phyloP scores from a whole-genome alignment of 2,113 vertebrate genomes.

The Campylomormyrus numenius region DNA sequence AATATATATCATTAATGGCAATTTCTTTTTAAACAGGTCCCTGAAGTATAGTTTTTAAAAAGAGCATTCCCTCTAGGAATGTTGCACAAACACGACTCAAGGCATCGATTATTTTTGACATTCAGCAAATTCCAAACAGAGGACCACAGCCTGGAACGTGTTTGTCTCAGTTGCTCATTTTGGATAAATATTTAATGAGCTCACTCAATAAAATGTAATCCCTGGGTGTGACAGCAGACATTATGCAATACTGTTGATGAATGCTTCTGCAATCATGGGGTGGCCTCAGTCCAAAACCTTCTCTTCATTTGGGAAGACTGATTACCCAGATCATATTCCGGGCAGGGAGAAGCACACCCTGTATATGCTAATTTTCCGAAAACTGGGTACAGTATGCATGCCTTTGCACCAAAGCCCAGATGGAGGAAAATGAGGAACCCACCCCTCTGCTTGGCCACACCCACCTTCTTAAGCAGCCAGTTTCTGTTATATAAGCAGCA shows the following conservation, averaged over 20 bases:
- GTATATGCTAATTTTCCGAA: not conserved
- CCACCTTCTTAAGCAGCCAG: not conserved
- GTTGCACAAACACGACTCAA: not conserved
- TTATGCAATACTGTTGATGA: not conserved
- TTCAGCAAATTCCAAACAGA: not conserved
- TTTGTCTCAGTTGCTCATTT: not conserved
- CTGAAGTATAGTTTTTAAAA: not conserved
- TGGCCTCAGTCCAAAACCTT: not conserved
- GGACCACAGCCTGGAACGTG: not conserved
- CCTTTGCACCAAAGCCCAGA: not conserved
- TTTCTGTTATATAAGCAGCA: not conserved
- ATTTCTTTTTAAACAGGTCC: not conserved
- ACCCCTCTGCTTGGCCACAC: not conserved
- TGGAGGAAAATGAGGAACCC: not conserved
- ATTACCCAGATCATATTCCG: not conserved
- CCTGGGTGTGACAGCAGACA: not conserved
- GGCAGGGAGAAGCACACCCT: not conserved
- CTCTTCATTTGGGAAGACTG: not conserved
- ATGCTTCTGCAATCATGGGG: not conserved
- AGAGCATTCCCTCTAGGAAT: not conserved
- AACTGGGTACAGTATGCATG: not conserved
- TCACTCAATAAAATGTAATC: not conserved
- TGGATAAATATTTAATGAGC: constrained; percentile 10
- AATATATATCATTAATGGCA: not conserved
- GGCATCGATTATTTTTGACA: not conserved